A percentile compares a stretch with the other conserved stretches of the same genome.
phyloP scores from a whole-genome alignment of 2,888 invertebrate species.

The Phaedon cochleariae region DNA sequence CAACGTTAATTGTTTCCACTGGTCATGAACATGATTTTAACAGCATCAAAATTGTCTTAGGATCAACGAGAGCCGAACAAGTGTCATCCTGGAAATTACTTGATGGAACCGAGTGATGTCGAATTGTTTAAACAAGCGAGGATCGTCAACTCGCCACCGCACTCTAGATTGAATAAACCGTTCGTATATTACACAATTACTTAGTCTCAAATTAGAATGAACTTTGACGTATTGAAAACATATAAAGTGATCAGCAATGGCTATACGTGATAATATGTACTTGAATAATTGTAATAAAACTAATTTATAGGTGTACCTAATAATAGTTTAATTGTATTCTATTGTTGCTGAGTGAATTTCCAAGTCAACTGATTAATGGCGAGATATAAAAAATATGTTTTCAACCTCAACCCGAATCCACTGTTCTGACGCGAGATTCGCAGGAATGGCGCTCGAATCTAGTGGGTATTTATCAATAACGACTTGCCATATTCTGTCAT shows the following conservation, averaged over 20 bases:
- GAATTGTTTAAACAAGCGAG: constrained; percentile 3
- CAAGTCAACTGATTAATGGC: too few relatives aligned
- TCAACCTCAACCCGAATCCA: too few relatives aligned
- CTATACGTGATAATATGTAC: background rate
- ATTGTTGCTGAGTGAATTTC: too few relatives aligned
- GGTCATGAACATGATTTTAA: background rate
- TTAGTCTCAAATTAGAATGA: constrained; percentile 4
- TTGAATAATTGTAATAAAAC: too few relatives aligned
- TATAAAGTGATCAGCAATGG: background rate
- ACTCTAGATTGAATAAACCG: constrained; percentile 13
- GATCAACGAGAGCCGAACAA: background rate
- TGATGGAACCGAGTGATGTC: constrained; percentile 1
- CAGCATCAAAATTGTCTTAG: background rate
- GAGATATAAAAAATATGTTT: too few relatives aligned
- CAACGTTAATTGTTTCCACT: background rate
- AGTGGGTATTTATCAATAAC: too few relatives aligned
- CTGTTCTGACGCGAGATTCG: too few relatives aligned
- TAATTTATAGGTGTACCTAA: too few relatives aligned
- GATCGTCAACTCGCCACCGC: background rate
- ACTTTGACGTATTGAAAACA: background rate
- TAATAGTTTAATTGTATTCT: too few relatives aligned
- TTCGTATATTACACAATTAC: background rate
- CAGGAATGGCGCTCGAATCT: too few relatives aligned
- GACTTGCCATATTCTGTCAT: too few relatives aligned
- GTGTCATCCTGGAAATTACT: background rate